A percentile compares a stretch with the other conserved stretches of the same genome.
Evolutionary conservation across 2,113 vertebrate genomes (phyloP).

Genomic region (Lates calcarifer): DNA sequence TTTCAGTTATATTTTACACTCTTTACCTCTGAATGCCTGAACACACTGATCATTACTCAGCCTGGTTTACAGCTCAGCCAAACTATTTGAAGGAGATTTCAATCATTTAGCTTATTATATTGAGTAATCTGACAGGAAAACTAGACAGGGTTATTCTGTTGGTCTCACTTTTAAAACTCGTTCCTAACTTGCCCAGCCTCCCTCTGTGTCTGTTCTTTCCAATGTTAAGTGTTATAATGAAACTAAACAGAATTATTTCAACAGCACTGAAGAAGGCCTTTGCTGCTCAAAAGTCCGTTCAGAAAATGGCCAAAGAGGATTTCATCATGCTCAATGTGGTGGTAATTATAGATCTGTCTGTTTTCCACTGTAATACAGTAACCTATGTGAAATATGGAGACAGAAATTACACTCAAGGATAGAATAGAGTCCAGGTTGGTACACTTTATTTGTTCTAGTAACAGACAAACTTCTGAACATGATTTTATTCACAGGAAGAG

Average conservation of each 20-base stretch:
- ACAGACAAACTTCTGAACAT: background rate
- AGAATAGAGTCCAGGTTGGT: too few species aligned
- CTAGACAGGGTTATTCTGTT: background rate
- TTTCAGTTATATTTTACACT: constrained; percentile 1
- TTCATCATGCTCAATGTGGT: constrained; percentile 93
- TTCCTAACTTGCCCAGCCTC: background rate
- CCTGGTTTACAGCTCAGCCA: background rate
- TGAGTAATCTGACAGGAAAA: background rate
- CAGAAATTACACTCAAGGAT: background rate
- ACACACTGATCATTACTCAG: background rate
- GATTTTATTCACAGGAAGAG: constrained; percentile 84
- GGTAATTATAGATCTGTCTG: constrained; percentile 75
- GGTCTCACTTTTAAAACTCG: background rate
- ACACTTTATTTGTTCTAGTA: background rate
- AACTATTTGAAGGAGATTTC: background rate
- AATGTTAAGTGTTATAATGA: background rate
- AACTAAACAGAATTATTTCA: constrained; percentile 41
- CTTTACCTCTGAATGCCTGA: background rate
- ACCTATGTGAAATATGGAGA: too few species aligned
- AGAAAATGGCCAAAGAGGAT: constrained; percentile 89
- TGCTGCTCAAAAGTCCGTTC: constrained; percentile 83
- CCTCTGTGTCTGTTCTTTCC: background rate
- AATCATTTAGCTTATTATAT: background rate
- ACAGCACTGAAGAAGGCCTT: constrained; percentile 91
- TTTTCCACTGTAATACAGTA: background rate